Base-by-base conservation (phyloP, 2,113 vertebrate species). In the Ophiodon elongatus region DNA sequence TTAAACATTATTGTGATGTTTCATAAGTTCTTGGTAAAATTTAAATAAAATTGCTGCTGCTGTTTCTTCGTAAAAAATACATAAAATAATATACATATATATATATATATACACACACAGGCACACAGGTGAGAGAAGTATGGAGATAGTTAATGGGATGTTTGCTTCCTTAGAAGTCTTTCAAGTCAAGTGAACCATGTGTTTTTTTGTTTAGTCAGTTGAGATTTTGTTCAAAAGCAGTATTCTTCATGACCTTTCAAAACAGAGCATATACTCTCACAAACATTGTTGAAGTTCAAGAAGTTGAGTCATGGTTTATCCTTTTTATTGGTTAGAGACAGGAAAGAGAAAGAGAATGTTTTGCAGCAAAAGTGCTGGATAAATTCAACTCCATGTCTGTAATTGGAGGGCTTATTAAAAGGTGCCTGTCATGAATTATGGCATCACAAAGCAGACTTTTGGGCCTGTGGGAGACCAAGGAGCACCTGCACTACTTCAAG, bases 401-500 rank as follows among this genome's bases (percentile, higher is more conserved):
- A 81, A 82, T 77, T 80, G 27, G 17, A 62, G 17, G 10, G 14
- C 37, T 82, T 68, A 80, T 78, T 78, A 65, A 8, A 29, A 72
- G 43, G 56, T 45, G 39, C 41, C 45, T 70, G 27, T 65, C 52
- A 72, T 75, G 65, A 89, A 84, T 84, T 76, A 84, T 77, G 71
- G 41, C 66, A 35, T 85, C 76, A 80, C 60, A 74, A 67, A 83
- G 76, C 59, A 76, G 63, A 29, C 70, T 57, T 75, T 77, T 79
- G 56, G 65, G 65, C 62, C 77, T 86, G 45, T 83, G 57, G 56
- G 5, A 37, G 8, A 71, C 56, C 67, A 71, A 21, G 64, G 73
- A 85, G 85, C 91, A 93, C 87, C 87, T 91, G 89, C 73, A 71
- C 80, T 73, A 57, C 57, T 73, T 77, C 71, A 82, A 19, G 71